A percentile compares a stretch with the other conserved stretches of the same genome.
Evolutionary conservation across 2,888 invertebrate genomes (phyloP).

Genomic region (Sipha maydis): DNA sequence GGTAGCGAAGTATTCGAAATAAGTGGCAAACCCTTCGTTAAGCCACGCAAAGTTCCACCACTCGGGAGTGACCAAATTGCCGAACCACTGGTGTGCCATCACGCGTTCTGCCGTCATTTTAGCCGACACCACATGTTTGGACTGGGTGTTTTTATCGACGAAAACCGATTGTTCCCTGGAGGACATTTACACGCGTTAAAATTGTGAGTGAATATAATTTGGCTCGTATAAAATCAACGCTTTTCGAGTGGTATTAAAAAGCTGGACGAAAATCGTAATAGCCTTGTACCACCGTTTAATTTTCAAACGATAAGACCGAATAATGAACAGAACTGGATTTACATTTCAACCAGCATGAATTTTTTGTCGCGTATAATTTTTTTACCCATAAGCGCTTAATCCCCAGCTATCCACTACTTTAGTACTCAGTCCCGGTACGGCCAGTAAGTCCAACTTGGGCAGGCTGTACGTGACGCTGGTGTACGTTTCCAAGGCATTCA

Average conservation of each 20-base stretch:
- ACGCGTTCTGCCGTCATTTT: conserved; percentile 76
- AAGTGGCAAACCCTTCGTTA: conserved; percentile 79
- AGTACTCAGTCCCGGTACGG: conserved; percentile 79
- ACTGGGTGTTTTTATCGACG: conserved; percentile 66
- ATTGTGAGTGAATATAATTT: no score
- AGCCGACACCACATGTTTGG: conserved; percentile 68
- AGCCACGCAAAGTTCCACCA: conserved; percentile 81
- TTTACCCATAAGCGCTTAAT: conserved; percentile 73
- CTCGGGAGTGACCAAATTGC: conserved; percentile 76
- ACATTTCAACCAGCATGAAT: no score
- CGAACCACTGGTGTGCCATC: conserved; percentile 82
- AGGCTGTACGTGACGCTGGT: conserved; percentile 72
- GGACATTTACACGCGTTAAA: neutral
- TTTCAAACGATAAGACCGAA: no score
- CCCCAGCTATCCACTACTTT: conserved; percentile 85
- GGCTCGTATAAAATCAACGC: no score
- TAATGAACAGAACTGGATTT: no score
- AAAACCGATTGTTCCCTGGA: conserved; percentile 69
- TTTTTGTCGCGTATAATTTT: neutral
- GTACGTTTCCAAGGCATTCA: conserved; percentile 73
- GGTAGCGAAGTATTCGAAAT: conserved; percentile 68
- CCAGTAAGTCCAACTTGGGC: conserved; percentile 78
- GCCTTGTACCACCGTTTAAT: no score
- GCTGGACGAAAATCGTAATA: no score
- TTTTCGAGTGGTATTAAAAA: no score